These are phyloP conservation scores for Platycheirus rosarum DNA, from an alignment of 2,888 invertebrate genomes.

Conservation along the genomic window DNA sequence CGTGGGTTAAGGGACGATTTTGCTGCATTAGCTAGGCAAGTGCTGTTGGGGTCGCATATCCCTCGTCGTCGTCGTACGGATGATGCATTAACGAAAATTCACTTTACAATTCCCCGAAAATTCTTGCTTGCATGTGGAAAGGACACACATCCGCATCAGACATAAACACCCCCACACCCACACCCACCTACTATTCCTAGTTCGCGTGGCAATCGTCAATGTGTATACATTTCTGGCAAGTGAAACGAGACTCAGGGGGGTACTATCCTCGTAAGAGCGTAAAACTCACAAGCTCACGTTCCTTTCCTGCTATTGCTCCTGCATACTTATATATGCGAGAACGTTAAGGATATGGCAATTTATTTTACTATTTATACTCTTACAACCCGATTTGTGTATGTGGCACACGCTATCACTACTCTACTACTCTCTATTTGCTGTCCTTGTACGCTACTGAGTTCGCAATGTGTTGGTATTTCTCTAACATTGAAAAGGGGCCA, in stretches of 20 bases:
- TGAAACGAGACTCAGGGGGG: constrained; percentile 71
- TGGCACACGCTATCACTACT: background rate
- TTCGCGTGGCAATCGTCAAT: constrained; percentile 18
- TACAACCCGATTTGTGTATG: constrained; percentile 46
- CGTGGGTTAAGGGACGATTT: background rate
- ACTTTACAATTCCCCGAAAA: constrained; percentile 60
- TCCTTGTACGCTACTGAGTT: constrained; percentile 36
- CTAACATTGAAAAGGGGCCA: background rate
- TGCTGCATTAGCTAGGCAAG: constrained; percentile 32
- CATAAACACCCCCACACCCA: background rate
- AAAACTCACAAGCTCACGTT: constrained; percentile 28
- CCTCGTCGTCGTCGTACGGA: background rate
- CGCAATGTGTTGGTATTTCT: constrained; percentile 21
- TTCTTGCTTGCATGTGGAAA: constrained; percentile 33
- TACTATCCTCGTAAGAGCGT: constrained; percentile 54
- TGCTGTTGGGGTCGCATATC: constrained; percentile 6
- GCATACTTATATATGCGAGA: background rate
- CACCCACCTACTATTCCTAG: background rate
- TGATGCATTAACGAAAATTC: constrained; percentile 65
- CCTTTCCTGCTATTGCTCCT: too few relatives aligned
- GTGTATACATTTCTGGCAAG: constrained; percentile 10
- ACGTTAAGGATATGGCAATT: constrained; percentile 69
- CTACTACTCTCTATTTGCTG: constrained; percentile 23
- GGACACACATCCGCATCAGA: constrained; percentile 30
- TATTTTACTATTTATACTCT: constrained; percentile 71